A percentile compares a stretch with the other conserved stretches of the same genome.
phyloP scores from a whole-genome alignment of 2,113 vertebrate species.

The Mesembrinibis cayennensis region DNA sequence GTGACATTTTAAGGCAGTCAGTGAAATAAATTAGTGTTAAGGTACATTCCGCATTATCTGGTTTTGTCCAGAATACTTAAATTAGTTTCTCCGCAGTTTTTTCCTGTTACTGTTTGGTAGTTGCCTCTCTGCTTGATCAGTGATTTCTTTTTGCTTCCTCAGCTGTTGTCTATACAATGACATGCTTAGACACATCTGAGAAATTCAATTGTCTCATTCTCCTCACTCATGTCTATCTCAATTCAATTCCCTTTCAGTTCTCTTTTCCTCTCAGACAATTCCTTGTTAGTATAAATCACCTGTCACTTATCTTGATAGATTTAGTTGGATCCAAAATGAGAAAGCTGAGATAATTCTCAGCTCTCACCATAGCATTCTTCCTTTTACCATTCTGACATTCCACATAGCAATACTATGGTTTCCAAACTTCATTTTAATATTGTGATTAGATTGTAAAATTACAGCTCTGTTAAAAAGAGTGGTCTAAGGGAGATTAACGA shows the following conservation, averaged over 20 bases:
- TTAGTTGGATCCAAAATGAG: conserved; percentile 23
- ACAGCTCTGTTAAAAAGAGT: background rate
- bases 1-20: background rate
- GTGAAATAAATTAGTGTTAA: background rate
- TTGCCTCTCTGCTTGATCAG: background rate
- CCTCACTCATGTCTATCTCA: conserved; percentile 46
- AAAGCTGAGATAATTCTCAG: conserved; percentile 1
- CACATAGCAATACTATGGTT: background rate
- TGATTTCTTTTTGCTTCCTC: background rate
- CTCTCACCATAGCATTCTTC: background rate
- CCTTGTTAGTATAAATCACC: conserved; percentile 61
- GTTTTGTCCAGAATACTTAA: background rate
- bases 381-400: background rate
- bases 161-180: conserved; percentile 21
- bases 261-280: conserved; percentile 57
- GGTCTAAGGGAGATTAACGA: background rate
- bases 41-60: background rate
- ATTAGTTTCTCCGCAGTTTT: background rate
- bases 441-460: background rate
- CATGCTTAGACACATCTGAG: conserved; percentile 50
- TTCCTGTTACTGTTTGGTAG: background rate
- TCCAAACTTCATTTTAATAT: conserved; percentile 8
- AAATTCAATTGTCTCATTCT: conserved; percentile 28
- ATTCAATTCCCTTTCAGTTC: conserved; percentile 49
- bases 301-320: conserved; percentile 46